Base-by-base conservation (phyloP, 2,888 invertebrate species). In the Agonopterix subpropinquella region DNA sequence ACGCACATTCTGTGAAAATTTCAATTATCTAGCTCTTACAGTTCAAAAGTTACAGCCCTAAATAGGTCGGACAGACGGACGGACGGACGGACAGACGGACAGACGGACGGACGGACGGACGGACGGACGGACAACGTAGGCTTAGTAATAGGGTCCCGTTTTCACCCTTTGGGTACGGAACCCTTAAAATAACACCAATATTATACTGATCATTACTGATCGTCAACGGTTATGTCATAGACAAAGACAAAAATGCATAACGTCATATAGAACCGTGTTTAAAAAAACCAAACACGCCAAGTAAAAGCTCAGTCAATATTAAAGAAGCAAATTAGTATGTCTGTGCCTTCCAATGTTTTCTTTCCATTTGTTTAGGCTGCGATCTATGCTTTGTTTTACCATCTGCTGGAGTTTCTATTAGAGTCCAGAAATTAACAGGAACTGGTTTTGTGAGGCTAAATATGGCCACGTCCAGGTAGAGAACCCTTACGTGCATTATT, bases 291-390 rank as follows among this genome's bases (percentile, higher is more conserved):
- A 42, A 43, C 45, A 35, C 13, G 8, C 49, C 44, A 58, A 53
- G 65, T 69, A 71, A 73, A 73, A 76, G 72, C 72, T 71, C 64
- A 59, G 53, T 65, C 72, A 79, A 79, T 76, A 78, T 70, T 72
- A 62, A 63, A 58, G 56, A 58, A 70, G 65, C 62, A 71, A 77
- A 80, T 79, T 78, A 77, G 75, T 72, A 58, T 53, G 62, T 65
- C 36, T 36, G 13, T 36, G 7, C 18, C 18, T 11, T 36, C 47
- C 35, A 37, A 37, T 36, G 45, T 45, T 45, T 43, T 48, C 49
- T 53, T 53, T 50, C 44, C 50, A 43, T 53, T 58, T 54, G 47
- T 53, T 57, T 57, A 57, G 57, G 57, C 50, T 41, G 44, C 48
- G 52, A 57, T 55, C 53, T 55, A 57, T 55, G 57, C 50, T 52